These are phyloP conservation scores for Rhizomys pruinosus DNA, from an alignment of 2,113 vertebrate species.

Conservation along the genomic window DNA sequence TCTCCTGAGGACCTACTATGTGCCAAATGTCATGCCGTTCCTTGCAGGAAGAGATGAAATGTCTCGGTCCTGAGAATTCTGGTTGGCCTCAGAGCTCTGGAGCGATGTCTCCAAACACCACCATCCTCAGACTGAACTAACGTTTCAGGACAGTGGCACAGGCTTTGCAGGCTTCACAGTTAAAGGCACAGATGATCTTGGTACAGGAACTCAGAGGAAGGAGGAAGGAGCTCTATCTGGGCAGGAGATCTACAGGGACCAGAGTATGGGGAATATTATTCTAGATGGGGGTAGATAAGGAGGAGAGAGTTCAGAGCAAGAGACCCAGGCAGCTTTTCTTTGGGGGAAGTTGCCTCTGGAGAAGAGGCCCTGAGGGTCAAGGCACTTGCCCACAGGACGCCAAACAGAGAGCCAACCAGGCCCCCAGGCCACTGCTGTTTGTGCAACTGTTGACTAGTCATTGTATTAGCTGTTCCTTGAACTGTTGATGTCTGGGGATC, in stretches of 20 bases:
- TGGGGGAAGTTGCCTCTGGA: background rate
- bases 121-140: background rate
- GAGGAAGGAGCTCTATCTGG: background rate
- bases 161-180: background rate
- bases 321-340: background rate
- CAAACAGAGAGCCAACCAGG: background rate
- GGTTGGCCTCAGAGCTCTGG: background rate
- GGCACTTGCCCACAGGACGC: background rate
- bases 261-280: background rate
- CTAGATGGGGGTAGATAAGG: background rate
- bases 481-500: conserved; percentile 9
- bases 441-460: background rate
- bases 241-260: background rate
- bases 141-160: background rate
- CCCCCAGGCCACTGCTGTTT: background rate
- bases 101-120: background rate
- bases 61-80: background rate
- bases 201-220: background rate
- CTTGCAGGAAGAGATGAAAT: background rate
- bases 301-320: conserved; percentile 1
- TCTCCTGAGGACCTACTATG: background rate
- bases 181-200: background rate
- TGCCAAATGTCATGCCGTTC: background rate
- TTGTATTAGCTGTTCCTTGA: conserved; percentile 4
- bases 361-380: background rate